Evolutionary conservation across 1,140 invertebrate genomes (phyloP).

Genomic region (Melanaphis sacchari): DNA sequence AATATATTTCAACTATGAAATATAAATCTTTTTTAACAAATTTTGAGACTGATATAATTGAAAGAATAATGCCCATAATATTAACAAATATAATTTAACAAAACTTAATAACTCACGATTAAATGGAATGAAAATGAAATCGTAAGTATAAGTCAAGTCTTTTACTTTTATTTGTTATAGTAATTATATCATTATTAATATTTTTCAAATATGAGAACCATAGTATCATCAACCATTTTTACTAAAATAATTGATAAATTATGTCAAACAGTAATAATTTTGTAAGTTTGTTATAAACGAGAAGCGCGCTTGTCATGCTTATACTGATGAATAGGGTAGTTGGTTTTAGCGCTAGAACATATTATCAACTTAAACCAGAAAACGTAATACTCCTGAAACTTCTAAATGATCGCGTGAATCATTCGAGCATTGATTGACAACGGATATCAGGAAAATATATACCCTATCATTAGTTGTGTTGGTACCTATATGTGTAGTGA

Average conservation of each 20-base stretch:
- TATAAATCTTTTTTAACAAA: neutral
- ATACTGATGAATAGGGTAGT: neutral
- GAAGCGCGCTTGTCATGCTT: neutral
- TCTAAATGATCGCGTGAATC: neutral
- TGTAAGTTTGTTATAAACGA: neutral
- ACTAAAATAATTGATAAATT: neutral
- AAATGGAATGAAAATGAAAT: neutral
- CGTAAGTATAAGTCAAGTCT: neutral
- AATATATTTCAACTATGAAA: neutral
- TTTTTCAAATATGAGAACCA: neutral
- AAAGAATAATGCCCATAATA: neutral
- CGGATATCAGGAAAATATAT: neutral
- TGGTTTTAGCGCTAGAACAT: neutral
- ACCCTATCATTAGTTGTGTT: neutral
- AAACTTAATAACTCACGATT: neutral
- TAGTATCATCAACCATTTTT: neutral
- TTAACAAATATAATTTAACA: neutral
- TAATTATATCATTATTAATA: neutral
- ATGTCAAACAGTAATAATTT: neutral
- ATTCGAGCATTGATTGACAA: neutral
- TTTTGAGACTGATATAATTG: neutral
- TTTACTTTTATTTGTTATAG: neutral
- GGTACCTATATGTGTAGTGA: neutral
- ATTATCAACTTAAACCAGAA: neutral
- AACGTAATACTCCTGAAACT: neutral